A percentile compares a stretch with the other conserved stretches of the same genome.
phyloP scores from a whole-genome alignment of 1,140 invertebrate genomes.

The Neomicropteryx cornuta region DNA sequence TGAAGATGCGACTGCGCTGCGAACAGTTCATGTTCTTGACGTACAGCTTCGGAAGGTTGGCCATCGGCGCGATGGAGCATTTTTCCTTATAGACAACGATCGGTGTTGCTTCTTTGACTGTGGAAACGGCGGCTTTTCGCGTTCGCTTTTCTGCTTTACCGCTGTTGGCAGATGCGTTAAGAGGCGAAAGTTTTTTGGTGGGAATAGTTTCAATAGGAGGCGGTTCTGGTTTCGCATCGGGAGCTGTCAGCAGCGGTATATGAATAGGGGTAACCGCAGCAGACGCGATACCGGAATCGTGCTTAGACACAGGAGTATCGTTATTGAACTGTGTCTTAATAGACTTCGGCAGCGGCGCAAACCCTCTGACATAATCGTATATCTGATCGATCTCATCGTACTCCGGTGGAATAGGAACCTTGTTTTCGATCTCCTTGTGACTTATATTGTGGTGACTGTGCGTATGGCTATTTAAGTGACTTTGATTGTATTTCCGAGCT shows the following conservation, averaged over 20 bases:
- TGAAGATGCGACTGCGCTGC: constrained; percentile 49
- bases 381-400: constrained; percentile 96
- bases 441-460: constrained; percentile 38
- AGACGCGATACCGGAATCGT: constrained; percentile 35
- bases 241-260: constrained; percentile 42
- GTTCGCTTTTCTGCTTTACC: constrained; percentile 57
- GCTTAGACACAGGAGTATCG: constrained; percentile 24
- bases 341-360: constrained; percentile 77
- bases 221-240: constrained; percentile 69
- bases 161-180: constrained; percentile 18
- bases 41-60: constrained; percentile 55
- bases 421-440: constrained; percentile 36
- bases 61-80: constrained; percentile 31
- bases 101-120: constrained; percentile 41
- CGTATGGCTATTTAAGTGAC: constrained; percentile 31
- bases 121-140: constrained; percentile 38
- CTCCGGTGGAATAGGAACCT: constrained; percentile 56
- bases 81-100: constrained; percentile 41
- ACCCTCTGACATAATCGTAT: constrained; percentile 89
- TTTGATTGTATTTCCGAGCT: constrained; percentile 38
- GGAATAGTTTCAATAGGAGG: constrained; percentile 86
- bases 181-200: constrained; percentile 61
- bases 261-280: constrained; percentile 38
- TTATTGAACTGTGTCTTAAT: constrained; percentile 55
- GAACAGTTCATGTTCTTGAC: constrained; percentile 61